These are phyloP conservation scores for Lacerta viridis DNA, from an alignment of 2,797 vertebrate species.

Conservation along the genomic window DNA sequence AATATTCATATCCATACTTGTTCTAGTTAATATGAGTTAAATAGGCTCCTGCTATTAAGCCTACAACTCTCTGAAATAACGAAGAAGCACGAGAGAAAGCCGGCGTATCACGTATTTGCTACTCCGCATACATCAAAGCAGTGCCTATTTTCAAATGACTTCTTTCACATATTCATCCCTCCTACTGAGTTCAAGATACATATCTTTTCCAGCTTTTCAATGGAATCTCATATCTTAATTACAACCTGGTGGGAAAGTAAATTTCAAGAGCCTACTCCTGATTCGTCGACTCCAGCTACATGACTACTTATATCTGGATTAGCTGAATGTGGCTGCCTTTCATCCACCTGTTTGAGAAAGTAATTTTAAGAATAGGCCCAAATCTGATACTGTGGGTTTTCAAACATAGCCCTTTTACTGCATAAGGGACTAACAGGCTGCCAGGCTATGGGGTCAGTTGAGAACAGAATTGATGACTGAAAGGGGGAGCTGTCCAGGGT, in stretches of 20 bases:
- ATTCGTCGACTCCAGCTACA: neutral
- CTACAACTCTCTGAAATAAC: neutral
- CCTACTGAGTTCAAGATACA: slow-evolving; percentile 14
- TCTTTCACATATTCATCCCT: slow-evolving; percentile 12
- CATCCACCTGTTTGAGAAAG: neutral
- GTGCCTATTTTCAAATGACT: neutral
- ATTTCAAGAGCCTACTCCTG: neutral
- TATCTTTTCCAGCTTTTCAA: slow-evolving; percentile 12
- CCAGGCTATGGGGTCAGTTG: neutral
- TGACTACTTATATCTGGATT: slow-evolving; percentile 16
- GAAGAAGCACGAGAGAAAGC: neutral
- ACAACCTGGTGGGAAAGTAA: neutral
- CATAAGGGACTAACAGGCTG: neutral
- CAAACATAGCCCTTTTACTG: neutral
- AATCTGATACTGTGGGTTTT: neutral
- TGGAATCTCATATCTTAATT: slow-evolving; percentile 16
- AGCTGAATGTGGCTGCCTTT: neutral
- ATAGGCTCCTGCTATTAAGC: neutral
- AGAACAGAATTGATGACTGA: neutral
- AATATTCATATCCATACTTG: slow-evolving; percentile 7
- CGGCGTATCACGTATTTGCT: neutral
- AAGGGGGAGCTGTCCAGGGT: neutral
- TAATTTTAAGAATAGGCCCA: neutral
- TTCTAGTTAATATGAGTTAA: slow-evolving; percentile 8
- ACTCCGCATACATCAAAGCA: neutral